Evolutionary conservation across 2,113 vertebrate genomes (phyloP).

Genomic region (Kryptolebias marmoratus): DNA sequence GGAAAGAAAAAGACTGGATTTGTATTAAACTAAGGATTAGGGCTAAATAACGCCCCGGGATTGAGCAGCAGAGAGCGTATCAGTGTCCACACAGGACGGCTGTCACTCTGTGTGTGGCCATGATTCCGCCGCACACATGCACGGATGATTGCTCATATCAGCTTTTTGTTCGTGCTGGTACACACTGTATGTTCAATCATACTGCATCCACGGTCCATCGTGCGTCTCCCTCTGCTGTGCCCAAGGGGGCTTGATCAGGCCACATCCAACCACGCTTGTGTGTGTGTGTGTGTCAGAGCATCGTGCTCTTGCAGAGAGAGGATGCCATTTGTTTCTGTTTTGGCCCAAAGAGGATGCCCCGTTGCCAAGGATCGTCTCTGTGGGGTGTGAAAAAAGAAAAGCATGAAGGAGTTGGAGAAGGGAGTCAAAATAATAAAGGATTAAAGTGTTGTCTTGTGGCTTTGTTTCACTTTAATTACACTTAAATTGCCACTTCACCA

Average conservation of each 20-base stretch:
- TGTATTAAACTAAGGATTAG: conserved; percentile 64
- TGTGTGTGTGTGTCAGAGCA: conserved; percentile 55
- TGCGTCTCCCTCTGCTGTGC: conserved; percentile 30
- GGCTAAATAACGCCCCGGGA: conserved; percentile 36
- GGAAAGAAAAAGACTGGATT: conserved; percentile 26
- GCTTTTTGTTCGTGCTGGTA: conserved; percentile 32
- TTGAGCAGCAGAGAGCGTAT: conserved; percentile 22
- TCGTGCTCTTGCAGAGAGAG: conserved; percentile 49
- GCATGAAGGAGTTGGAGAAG: conserved; percentile 13
- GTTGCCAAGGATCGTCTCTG: conserved; percentile 63
- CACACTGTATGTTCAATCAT: conserved; percentile 33
- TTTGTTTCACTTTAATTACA: not conserved
- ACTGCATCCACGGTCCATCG: conserved; percentile 27
- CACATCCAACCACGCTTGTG: conserved; percentile 31
- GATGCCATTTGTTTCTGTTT: conserved; percentile 68
- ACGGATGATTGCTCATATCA: conserved; percentile 47
- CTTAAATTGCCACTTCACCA: not conserved
- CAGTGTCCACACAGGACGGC: conserved; percentile 37
- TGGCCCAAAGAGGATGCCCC: conserved; percentile 50
- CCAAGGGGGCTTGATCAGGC: conserved; percentile 36
- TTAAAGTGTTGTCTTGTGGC: conserved; percentile 2
- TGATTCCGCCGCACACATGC: conserved; percentile 26
- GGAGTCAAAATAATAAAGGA: conserved; percentile 17
- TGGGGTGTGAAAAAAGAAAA: conserved; percentile 19
- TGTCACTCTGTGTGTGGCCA: conserved; percentile 43